Base-by-base conservation (phyloP, 2,888 invertebrate genomes). In the Bombyx huttoni region DNA sequence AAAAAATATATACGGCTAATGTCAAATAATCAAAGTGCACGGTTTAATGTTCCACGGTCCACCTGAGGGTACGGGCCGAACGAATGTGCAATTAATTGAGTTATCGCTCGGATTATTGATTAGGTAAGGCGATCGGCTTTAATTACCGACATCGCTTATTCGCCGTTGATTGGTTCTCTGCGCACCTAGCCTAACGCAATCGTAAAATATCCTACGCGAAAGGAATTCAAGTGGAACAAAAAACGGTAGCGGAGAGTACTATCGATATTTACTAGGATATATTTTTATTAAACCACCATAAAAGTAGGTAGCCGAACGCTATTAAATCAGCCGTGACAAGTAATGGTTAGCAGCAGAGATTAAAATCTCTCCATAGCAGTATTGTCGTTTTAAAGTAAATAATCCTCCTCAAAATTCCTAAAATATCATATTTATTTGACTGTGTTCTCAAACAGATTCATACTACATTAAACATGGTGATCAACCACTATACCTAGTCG, bases 111-210 rank as follows among this genome's bases (percentile, higher is more conserved):
- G 69, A 75, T 81, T 85, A 86, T 87, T 87, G 87, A 85, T 84
- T 85, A 68, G 69, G 87, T 84, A 87, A 86, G 83, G 80, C 80
- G 85, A 87, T 86, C 85, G 81, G 78, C 82, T 85, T 85, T 87
- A 87, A 87, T 87, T 87, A 83, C 80, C 74, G 65, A 68, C 81
- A 81, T 83, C 79, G 81, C 78, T 84, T 80, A 84, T 84, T 82
- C 78, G 76, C 77, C 70, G 71, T 67, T 82, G 84, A 85, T 86
- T 85, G 83, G 81, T 69, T 78, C 56, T 56, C 60, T 24, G 5
- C 24, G 40, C 40, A 7, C 8, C 40, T 40, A 12, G 7, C 40
- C 12, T 40, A 40, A 12, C 8, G 7, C 40, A 7, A 3, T 40
- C 40, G 9, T 40, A 12, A 10, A 40, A 40, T 10, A 40, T 12